A percentile compares a stretch with the other conserved stretches of the same genome.
Evolutionary conservation across 2,113 vertebrate genomes (phyloP).

Genomic region (Cebus imitator): DNA sequence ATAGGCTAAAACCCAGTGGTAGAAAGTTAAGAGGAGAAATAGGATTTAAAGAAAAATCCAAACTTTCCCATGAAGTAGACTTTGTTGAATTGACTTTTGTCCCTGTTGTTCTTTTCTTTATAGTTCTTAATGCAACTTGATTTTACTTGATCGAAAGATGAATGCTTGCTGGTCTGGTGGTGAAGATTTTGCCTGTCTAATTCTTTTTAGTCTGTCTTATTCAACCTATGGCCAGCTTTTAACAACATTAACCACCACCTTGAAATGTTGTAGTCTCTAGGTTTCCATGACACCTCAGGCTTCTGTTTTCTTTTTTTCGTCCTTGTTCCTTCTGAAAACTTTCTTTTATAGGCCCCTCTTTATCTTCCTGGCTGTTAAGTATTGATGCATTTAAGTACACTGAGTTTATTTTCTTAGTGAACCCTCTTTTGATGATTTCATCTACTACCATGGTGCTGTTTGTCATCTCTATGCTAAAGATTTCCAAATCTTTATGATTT

Average conservation of each 20-base stretch:
- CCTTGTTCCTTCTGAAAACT: not conserved
- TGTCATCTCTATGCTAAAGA: not conserved
- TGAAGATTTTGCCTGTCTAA: not conserved
- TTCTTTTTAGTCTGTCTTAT: not conserved
- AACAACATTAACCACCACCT: not conserved
- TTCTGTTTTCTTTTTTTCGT: not conserved
- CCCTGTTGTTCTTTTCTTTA: not conserved
- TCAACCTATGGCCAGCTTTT: not conserved
- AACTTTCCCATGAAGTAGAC: not conserved
- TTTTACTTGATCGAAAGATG: slow-evolving; percentile 10
- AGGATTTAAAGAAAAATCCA: slow-evolving; percentile 7
- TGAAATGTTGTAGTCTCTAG: not conserved
- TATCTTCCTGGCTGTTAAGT: not conserved
- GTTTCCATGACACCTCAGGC: not conserved
- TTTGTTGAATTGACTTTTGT: slow-evolving; percentile 30
- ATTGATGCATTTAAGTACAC: not conserved
- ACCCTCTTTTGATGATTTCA: not conserved
- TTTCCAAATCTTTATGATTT: not conserved
- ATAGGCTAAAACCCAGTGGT: not conserved
- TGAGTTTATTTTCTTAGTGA: not conserved
- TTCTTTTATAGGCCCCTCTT: not conserved
- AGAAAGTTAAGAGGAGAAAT: not conserved
- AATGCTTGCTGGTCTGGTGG: not conserved
- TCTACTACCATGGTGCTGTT: not conserved
- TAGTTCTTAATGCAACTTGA: slow-evolving; percentile 6